Evolutionary conservation across 2,888 invertebrate genomes (phyloP).

Genomic region (Zygothrica quintamaculata): DNA sequence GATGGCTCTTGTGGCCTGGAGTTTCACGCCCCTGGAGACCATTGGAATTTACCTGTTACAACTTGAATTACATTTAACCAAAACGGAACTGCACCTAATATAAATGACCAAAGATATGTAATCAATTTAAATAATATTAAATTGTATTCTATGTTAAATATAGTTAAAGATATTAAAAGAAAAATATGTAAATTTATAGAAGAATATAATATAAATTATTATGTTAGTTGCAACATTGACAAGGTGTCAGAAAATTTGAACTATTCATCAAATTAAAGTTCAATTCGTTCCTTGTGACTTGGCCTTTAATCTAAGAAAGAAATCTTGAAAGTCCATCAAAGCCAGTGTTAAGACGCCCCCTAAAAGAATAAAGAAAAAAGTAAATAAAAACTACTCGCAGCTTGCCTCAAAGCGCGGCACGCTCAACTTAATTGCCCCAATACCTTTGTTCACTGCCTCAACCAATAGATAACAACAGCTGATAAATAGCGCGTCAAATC

Average conservation of each 20-base stretch:
- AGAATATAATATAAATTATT: no score
- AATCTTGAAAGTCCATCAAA: slow-evolving; percentile 27
- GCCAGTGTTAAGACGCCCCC: slow-evolving; percentile 52
- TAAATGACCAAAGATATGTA: no score
- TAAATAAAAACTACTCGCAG: slow-evolving; percentile 11
- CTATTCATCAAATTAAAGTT: slow-evolving; percentile 16
- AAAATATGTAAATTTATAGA: no score
- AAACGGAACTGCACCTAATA: slow-evolving; percentile 20
- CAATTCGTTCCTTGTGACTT: background rate
- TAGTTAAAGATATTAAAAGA: no score
- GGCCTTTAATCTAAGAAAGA: slow-evolving; percentile 11
- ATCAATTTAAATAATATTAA: no score
- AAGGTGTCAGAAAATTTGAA: background rate
- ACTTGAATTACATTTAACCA: background rate
- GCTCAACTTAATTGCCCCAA: slow-evolving; percentile 69
- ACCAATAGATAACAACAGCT: slow-evolving; percentile 75
- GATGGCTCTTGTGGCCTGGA: slow-evolving; percentile 49
- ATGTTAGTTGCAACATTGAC: background rate
- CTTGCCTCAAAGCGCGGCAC: slow-evolving; percentile 55
- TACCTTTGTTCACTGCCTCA: slow-evolving; percentile 26
- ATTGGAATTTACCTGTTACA: slow-evolving; percentile 31
- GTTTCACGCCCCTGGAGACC: slow-evolving; percentile 56
- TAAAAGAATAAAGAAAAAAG: slow-evolving; percentile 4
- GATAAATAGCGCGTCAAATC: slow-evolving; percentile 77
- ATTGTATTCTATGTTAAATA: no score